These are phyloP conservation scores for Pseudomyrmex flavicornis DNA, from an alignment of 1,140 invertebrate genomes.

Conservation along the genomic window DNA sequence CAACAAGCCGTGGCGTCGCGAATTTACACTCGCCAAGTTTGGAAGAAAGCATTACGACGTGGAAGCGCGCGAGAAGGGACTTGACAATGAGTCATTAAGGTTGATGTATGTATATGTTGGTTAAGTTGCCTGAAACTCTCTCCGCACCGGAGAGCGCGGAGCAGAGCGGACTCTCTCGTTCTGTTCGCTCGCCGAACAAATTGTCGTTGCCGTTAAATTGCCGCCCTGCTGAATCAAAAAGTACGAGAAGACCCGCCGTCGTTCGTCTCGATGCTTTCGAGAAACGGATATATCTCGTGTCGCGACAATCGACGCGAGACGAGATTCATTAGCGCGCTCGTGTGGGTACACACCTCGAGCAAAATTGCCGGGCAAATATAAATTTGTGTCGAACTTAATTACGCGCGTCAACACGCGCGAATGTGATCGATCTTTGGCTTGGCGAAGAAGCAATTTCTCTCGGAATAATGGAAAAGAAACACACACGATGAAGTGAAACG, in stretches of 20 bases:
- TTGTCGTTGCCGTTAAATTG: conserved; percentile 6
- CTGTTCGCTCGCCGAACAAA: neutral
- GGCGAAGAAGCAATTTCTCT: neutral
- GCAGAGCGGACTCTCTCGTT: neutral
- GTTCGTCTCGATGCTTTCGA: neutral
- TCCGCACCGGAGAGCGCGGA: too few species aligned
- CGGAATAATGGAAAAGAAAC: neutral
- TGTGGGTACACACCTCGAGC: neutral
- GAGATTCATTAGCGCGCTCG: conserved; percentile 3
- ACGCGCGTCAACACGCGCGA: neutral
- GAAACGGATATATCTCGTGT: neutral
- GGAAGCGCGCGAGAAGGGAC: neutral
- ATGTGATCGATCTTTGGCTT: neutral
- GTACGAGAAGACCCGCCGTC: neutral
- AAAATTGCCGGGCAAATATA: neutral
- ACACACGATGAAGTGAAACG: neutral
- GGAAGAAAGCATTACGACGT: neutral
- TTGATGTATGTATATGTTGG: conserved; percentile 29
- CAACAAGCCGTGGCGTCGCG: conserved; percentile 13
- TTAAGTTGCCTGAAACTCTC: conserved; percentile 25
- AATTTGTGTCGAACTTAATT: conserved; percentile 28
- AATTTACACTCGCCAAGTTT: conserved; percentile 37
- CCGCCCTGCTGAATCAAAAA: conserved; percentile 1
- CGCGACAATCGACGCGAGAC: neutral
- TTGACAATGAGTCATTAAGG: conserved; percentile 53